Evolutionary conservation across 2,888 invertebrate species (phyloP), one percentile per base, ranked within the genome.

Genomic region (Sarcophaga caerulescens): DNA sequence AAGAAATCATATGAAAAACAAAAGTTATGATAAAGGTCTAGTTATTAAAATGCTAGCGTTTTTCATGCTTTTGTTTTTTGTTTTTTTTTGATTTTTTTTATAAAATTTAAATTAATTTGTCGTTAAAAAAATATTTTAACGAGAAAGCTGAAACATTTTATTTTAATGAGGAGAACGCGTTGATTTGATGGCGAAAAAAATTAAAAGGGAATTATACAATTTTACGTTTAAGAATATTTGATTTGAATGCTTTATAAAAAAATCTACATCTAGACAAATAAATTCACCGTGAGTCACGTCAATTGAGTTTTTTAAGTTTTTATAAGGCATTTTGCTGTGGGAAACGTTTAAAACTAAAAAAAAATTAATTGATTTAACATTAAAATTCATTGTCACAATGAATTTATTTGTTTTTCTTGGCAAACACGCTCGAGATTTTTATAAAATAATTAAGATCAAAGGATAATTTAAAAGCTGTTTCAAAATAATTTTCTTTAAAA

Each of bases 21-120:
- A 84, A 52, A 14, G 12, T 52, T 52, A 69, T 4, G 60, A 17
- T 25, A 65, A 59, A 77, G 71, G 14, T 77, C 77, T 84, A 80
- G 59, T 68, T 81, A 63, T 59, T 69, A 23, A 81, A 79, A 81
- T 81, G 78, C 78, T 85, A 85, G 82, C 81, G 85, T 79, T 81
- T 10, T 69, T 66, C 85, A 85, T 85, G 85, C 85, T 82, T 79
- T 75, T 52, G 62, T 35, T 19, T 75, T 59, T 62, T 25, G 10
- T 23, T 44, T 25, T 63, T 63, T 12, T 44, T n/a, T 59, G 2
- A 3, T 35, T 60, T 3, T 47, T 59, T 60, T 21, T 68, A 35
- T 52, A 52, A 52, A 52, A 17, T 52, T 52, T 52, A 17, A 52
- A 14, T 52, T 52, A 12, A 17, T 52, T 52, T 35, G 35, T 35